Percentiles rank a stretch among this genome's conserved stretches.
phyloP scores from a whole-genome alignment of 2,888 invertebrate species.

The Magallana nippona region DNA sequence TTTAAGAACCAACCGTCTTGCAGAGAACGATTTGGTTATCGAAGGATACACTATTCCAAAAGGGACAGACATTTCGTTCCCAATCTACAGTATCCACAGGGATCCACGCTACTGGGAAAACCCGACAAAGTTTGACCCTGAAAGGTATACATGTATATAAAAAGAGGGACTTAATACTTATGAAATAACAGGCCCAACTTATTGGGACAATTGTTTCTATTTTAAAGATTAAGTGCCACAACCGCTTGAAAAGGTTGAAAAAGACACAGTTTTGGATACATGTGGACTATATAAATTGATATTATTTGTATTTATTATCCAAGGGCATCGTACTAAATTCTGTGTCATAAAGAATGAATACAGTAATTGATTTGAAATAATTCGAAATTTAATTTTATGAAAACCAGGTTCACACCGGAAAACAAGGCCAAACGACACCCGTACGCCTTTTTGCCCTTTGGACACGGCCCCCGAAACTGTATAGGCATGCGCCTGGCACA shows the following conservation, averaged over 20 bases:
- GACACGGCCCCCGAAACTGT: conserved; percentile 33
- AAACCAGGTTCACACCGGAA: not conserved
- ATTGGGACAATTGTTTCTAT: too few relatives aligned
- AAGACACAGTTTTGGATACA: too few relatives aligned
- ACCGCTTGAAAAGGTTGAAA: too few relatives aligned
- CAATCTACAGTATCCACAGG: conserved; percentile 47
- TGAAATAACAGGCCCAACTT: too few relatives aligned
- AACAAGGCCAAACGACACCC: conserved; percentile 34
- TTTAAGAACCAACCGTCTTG: conserved; percentile 35
- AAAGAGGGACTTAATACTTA: too few relatives aligned
- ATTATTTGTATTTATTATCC: too few relatives aligned
- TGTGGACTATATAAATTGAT: too few relatives aligned
- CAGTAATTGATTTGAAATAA: not conserved
- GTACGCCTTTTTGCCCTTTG: conserved; percentile 39
- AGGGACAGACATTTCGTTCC: conserved; percentile 41
- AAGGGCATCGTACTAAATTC: not conserved
- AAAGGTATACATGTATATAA: conserved; percentile 45
- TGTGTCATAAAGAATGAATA: not conserved
- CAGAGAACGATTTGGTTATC: conserved; percentile 25
- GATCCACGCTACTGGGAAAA: conserved; percentile 49
- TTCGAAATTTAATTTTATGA: not conserved
- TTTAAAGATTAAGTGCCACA: too few relatives aligned
- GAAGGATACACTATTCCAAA: conserved; percentile 47
- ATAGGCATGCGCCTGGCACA: conserved; percentile 39
- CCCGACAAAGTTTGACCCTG: conserved; percentile 51